Conservation (phyloP, 2,113 vertebrate species). For the Scytalopus superciliaris region DNA sequence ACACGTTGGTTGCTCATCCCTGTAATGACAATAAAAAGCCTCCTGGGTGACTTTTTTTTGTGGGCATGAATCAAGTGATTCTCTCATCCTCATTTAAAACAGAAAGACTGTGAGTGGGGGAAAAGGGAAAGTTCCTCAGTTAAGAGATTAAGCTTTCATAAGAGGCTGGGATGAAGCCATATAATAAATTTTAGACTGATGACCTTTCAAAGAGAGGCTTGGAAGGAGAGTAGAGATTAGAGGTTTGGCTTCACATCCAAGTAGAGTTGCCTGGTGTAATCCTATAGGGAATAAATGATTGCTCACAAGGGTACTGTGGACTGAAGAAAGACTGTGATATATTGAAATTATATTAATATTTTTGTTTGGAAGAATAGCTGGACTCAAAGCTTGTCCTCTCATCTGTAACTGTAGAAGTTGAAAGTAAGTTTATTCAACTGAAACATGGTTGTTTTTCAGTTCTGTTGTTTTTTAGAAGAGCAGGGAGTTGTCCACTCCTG, state of each 20-base stretch:
- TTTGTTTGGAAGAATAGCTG: constrained; percentile 3
- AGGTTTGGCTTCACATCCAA: neutral
- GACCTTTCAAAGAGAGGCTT: neutral
- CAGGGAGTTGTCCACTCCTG: neutral
- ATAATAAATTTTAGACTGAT: neutral
- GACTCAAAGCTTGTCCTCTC: neutral
- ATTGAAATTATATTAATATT: neutral
- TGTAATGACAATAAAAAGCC: neutral
- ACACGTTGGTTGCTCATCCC: neutral
- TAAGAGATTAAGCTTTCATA: neutral
- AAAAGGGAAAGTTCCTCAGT: neutral
- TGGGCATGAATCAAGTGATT: neutral
- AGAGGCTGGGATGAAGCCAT: neutral
- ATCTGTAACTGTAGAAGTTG: neutral
- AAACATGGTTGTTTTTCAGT: neutral
- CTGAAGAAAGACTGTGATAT: neutral
- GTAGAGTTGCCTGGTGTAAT: neutral
- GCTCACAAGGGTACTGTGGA: neutral
- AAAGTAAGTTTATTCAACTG: neutral
- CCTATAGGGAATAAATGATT: neutral
- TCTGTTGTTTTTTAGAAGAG: neutral
- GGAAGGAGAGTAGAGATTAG: neutral
- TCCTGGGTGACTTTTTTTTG: neutral
- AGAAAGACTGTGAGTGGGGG: neutral
- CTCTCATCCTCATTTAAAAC: neutral